Conservation (phyloP, 2,113 vertebrate species). For the Tiliqua scincoides region DNA sequence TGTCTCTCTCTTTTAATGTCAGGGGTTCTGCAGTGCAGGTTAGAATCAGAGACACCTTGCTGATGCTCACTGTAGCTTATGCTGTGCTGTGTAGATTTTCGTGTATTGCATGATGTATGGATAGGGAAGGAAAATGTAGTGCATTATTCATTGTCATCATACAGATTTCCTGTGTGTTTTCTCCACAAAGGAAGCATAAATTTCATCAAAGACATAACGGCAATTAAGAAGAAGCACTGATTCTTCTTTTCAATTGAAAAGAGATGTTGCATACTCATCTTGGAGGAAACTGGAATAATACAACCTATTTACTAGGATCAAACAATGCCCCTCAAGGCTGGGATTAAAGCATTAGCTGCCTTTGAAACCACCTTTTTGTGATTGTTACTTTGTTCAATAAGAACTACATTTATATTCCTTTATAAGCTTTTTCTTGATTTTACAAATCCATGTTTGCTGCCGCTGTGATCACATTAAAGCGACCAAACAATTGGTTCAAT, state of each 20-base stretch:
- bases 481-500: slow-evolving; percentile 48
- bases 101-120: not conserved
- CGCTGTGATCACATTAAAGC: slow-evolving; percentile 62
- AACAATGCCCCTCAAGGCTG: slow-evolving; percentile 67
- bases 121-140: slow-evolving; percentile 16
- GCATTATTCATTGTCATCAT: slow-evolving; percentile 24
- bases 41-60: slow-evolving; percentile 27
- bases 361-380: slow-evolving; percentile 75
- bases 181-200: slow-evolving; percentile 48
- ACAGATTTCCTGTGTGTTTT: slow-evolving; percentile 32
- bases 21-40: not conserved
- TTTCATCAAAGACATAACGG: slow-evolving; percentile 56
- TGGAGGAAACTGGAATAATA: slow-evolving; percentile 68
- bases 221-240: slow-evolving; percentile 62
- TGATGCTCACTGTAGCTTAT: not conserved
- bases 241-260: slow-evolving; percentile 62
- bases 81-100: not conserved
- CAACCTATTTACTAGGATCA: slow-evolving; percentile 74
- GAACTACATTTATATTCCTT: slow-evolving; percentile 70
- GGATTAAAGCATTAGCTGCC: slow-evolving; percentile 72
- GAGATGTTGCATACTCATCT: slow-evolving; percentile 62
- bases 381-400: slow-evolving; percentile 69
- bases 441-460: slow-evolving; percentile 61
- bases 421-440: slow-evolving; percentile 65
- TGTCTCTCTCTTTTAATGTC: slow-evolving; percentile 43